Conservation (phyloP, 2,888 invertebrate species). For the Watsonalla binaria region DNA sequence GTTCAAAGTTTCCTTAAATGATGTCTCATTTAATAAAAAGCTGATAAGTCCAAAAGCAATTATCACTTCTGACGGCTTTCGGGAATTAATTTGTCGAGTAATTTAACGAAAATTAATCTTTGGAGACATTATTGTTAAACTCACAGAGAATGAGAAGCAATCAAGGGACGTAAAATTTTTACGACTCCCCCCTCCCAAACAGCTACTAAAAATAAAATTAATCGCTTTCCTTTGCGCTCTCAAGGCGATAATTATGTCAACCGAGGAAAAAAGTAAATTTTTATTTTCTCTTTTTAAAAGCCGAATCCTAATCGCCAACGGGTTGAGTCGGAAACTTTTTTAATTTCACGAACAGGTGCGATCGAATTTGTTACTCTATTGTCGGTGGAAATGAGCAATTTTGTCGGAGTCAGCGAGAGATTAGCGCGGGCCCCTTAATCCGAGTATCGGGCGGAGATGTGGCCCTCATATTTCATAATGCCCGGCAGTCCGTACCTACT, state of each 20-base stretch:
- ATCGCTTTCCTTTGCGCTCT: not conserved
- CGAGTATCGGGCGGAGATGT: slow-evolving; percentile 47
- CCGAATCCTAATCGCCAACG: slow-evolving; percentile 25
- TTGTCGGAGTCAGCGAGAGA: slow-evolving; percentile 50
- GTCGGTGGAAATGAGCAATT: slow-evolving; percentile 51
- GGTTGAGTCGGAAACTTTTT: slow-evolving; percentile 36
- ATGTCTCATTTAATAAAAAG: slow-evolving; percentile 1
- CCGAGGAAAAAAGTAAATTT: slow-evolving; percentile 12
- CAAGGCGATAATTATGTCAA: slow-evolving; percentile 1
- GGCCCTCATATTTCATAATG: slow-evolving; percentile 64
- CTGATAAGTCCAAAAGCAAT: slow-evolving; percentile 19
- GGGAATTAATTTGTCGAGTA: slow-evolving; percentile 25
- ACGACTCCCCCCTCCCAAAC: not conserved
- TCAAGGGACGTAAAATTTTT: slow-evolving; percentile 4
- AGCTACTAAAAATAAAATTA: not conserved
- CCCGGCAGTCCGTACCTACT: slow-evolving; percentile 18
- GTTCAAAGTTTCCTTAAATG: not conserved
- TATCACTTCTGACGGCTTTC: slow-evolving; percentile 24
- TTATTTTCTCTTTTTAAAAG: slow-evolving; percentile 18
- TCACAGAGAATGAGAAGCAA: slow-evolving; percentile 18
- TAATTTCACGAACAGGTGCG: slow-evolving; percentile 48
- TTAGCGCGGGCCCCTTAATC: slow-evolving; percentile 51
- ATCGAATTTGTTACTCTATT: slow-evolving; percentile 46
- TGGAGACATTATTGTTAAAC: slow-evolving; percentile 21
- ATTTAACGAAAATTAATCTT: slow-evolving; percentile 8